A percentile compares a stretch with the other conserved stretches of the same genome.
Evolutionary conservation across 2,888 invertebrate genomes (phyloP).

Genomic region (Acanthosepion esculentum): DNA sequence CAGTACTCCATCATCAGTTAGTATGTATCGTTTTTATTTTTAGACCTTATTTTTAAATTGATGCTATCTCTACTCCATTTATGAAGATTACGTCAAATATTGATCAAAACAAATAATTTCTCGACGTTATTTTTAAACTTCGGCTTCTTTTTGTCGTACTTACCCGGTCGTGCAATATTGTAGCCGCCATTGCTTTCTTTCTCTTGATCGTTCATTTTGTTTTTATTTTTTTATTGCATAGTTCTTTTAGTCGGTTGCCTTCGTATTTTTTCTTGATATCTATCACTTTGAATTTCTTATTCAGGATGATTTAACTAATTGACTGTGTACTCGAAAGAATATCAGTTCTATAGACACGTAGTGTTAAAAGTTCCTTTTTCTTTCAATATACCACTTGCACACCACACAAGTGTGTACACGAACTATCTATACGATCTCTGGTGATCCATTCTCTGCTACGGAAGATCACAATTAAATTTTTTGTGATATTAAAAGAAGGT

Average conservation of each 20-base stretch:
- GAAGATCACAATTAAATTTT: not conserved
- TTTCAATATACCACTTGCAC: not conserved
- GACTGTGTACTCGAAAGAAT: not conserved
- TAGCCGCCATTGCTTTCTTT: not conserved
- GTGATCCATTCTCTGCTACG: not conserved
- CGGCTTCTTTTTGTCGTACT: not conserved
- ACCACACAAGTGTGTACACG: not conserved
- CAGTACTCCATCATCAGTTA: not conserved
- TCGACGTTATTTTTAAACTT: not conserved
- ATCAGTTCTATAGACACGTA: not conserved
- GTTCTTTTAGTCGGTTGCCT: not conserved
- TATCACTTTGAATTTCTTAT: too few relatives aligned
- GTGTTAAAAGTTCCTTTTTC: not conserved
- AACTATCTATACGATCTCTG: not conserved
- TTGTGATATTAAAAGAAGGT: not conserved
- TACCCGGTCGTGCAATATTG: not conserved
- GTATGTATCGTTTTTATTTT: not conserved
- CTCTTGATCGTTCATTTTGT: not conserved
- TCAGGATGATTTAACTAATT: too few relatives aligned
- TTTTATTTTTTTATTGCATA: not conserved
- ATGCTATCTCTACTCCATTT: not conserved
- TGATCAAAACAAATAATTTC: not conserved
- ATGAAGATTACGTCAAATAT: not conserved
- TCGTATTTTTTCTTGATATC: too few relatives aligned
- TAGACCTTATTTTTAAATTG: not conserved